phyloP scores from a whole-genome alignment of 2,888 invertebrate genomes.

The Habroteleia sp. region DNA sequence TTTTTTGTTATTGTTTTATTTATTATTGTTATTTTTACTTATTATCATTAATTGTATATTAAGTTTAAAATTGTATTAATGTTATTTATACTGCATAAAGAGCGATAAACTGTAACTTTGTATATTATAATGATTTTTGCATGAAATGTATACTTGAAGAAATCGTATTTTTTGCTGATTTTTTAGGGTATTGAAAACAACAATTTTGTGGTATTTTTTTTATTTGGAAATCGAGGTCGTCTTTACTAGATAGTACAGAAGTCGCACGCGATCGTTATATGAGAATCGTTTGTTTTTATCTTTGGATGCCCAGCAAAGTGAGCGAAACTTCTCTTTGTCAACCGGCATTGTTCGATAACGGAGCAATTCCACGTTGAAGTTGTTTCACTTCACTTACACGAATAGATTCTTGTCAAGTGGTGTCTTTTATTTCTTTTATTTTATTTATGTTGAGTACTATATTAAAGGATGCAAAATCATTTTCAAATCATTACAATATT shows the following conservation, averaged over 20 bases:
- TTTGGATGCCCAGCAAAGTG: constrained; percentile 45
- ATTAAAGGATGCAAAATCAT: constrained; percentile 13
- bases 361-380: constrained; percentile 41
- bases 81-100: too few species aligned
- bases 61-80: too few species aligned
- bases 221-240: constrained; percentile 40
- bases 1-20: too few species aligned
- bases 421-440: constrained; percentile 34
- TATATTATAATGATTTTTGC: too few species aligned
- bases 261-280: constrained; percentile 39
- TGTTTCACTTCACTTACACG: constrained; percentile 49
- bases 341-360: constrained; percentile 52
- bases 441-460: constrained; percentile 12
- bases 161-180: background rate
- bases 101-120: too few species aligned
- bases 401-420: constrained; percentile 42
- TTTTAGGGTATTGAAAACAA: background rate
- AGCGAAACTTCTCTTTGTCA: constrained; percentile 51
- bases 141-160: too few species aligned
- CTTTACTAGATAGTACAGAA: constrained; percentile 36
- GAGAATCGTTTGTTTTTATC: constrained; percentile 51
- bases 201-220: constrained; percentile 6
- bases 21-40: too few species aligned
- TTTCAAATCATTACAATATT: constrained; percentile 1
- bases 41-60: too few species aligned